Evolutionary conservation across 2,797 vertebrate genomes (phyloP).

Genomic region (Pterois miles): DNA sequence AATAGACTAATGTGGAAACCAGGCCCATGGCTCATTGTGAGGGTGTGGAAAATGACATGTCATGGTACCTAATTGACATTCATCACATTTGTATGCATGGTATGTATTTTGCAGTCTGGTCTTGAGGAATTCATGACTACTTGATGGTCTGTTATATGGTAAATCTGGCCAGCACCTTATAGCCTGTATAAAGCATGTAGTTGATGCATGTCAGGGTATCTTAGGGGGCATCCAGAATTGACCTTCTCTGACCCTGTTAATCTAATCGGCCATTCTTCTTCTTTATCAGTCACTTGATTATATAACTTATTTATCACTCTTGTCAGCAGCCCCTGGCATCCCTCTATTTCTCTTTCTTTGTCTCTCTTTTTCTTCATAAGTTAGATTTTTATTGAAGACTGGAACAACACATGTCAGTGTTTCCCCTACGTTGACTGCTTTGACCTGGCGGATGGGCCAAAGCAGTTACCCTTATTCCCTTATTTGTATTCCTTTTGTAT

Average conservation of each 20-base stretch:
- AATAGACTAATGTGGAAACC: neutral
- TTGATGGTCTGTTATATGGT: neutral
- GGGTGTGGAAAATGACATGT: neutral
- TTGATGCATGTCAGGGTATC: slow-evolving; percentile 9
- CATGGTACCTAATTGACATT: neutral
- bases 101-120: neutral
- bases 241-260: slow-evolving; percentile 65
- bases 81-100: neutral
- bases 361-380: neutral
- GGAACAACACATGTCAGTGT: neutral
- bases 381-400: neutral
- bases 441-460: neutral
- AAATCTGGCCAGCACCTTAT: neutral
- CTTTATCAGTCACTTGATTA: slow-evolving; percentile 65
- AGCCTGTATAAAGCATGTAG: neutral
- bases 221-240: slow-evolving; percentile 34
- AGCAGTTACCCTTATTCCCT: neutral
- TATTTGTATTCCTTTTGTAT: neutral
- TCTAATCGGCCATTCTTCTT: slow-evolving; percentile 62
- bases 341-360: neutral
- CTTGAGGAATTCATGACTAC: neutral
- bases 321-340: neutral
- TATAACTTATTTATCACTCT: slow-evolving; percentile 53
- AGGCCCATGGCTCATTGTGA: neutral
- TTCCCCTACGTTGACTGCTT: neutral